Evolutionary conservation across 2,797 vertebrate genomes (phyloP).

Genomic region (Neosilurus hyrtlii): DNA sequence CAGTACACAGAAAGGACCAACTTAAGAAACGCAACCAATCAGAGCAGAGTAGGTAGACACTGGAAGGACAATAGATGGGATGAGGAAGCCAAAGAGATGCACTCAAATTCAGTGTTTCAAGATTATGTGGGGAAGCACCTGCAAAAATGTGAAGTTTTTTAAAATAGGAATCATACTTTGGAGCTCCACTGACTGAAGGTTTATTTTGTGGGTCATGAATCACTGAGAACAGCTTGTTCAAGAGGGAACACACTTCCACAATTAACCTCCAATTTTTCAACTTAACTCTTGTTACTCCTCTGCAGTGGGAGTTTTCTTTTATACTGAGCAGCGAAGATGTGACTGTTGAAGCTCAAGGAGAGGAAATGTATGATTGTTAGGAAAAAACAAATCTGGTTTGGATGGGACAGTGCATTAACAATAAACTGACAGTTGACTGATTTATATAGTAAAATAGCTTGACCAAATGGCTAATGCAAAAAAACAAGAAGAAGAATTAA

Average conservation of each 20-base stretch:
- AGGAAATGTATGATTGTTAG: slow-evolving; percentile 7
- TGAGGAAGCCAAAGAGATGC: too few species aligned
- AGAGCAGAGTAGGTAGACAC: too few species aligned
- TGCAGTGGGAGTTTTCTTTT: slow-evolving; percentile 24
- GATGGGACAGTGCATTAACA: neutral
- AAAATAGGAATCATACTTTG: too few species aligned
- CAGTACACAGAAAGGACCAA: too few species aligned
- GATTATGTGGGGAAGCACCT: too few species aligned
- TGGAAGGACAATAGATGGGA: too few species aligned
- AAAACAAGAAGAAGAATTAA: neutral
- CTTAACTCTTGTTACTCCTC: slow-evolving; percentile 47
- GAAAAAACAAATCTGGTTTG: slow-evolving; percentile 4
- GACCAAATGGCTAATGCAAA: neutral
- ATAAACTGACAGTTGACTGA: neutral
- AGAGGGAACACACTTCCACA: slow-evolving; percentile 64
- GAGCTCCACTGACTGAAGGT: slow-evolving; percentile 34
- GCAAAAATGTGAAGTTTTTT: too few species aligned
- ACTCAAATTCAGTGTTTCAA: too few species aligned
- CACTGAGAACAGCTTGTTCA: slow-evolving; percentile 58
- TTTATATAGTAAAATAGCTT: slow-evolving; percentile 29
- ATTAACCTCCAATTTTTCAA: slow-evolving; percentile 64
- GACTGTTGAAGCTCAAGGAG: neutral
- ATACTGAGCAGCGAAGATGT: slow-evolving; percentile 10
- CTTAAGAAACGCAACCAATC: too few species aligned
- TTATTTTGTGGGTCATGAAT: slow-evolving; percentile 63